Conservation (phyloP, 2,888 invertebrate genomes). For the Leptopilina syphax region DNA sequence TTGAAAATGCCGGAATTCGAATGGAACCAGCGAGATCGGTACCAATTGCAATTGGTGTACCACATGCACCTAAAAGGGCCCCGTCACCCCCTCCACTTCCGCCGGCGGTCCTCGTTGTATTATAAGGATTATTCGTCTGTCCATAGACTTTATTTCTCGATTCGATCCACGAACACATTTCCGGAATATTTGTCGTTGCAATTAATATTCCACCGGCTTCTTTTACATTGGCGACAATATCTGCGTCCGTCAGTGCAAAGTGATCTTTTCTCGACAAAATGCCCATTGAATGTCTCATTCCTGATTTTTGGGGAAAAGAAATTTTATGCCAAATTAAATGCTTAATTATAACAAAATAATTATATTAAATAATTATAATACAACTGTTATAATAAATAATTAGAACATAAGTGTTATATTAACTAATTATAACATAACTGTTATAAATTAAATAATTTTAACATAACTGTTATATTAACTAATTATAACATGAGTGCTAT, state of each 20-base stretch:
- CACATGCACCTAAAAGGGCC: slow-evolving; percentile 86
- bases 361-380: no score
- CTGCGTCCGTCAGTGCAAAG: slow-evolving; percentile 86
- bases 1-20: slow-evolving; percentile 93
- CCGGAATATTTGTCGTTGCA: slow-evolving; percentile 95
- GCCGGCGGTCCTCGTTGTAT: slow-evolving; percentile 90
- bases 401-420: no score
- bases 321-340: no score
- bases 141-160: slow-evolving; percentile 93
- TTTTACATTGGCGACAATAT: slow-evolving; percentile 84
- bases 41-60: slow-evolving; percentile 90
- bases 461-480: no score
- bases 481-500: no score
- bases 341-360: no score
- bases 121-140: slow-evolving; percentile 93
- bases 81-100: slow-evolving; percentile 96
- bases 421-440: no score
- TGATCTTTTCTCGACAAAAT: slow-evolving; percentile 80
- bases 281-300: slow-evolving; percentile 83
- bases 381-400: no score
- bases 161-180: slow-evolving; percentile 95
- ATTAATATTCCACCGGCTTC: slow-evolving; percentile 91
- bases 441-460: no score
- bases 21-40: slow-evolving; percentile 98
- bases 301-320: slow-evolving; percentile 51